Percentiles rank a stretch among this genome's conserved stretches.
phyloP scores from a whole-genome alignment of 53 echinoderm and acorn worm genomes.

The Apostichopus leukothele region DNA sequence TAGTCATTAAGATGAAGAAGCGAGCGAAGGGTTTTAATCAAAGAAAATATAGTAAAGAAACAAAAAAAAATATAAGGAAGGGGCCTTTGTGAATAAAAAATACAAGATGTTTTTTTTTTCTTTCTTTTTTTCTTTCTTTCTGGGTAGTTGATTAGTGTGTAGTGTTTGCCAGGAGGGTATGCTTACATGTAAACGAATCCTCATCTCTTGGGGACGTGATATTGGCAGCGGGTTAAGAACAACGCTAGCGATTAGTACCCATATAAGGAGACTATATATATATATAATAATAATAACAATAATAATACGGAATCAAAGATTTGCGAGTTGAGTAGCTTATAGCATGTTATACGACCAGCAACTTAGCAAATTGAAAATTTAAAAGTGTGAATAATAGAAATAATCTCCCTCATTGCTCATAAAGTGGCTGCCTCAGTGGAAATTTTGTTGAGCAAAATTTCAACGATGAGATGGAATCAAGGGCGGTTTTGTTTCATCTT shows the following conservation, averaged over 20 bases:
- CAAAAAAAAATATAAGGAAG: slow-evolving; percentile 8
- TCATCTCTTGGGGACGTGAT: slow-evolving; percentile 15
- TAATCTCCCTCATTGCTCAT: neutral
- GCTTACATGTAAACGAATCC: slow-evolving; percentile 30
- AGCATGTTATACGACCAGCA: neutral
- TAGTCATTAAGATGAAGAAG: slow-evolving; percentile 47
- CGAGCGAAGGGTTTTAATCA: slow-evolving; percentile 47
- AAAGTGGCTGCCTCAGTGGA: neutral
- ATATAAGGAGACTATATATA: neutral
- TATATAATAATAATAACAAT: neutral
- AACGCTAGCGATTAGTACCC: slow-evolving; percentile 32
- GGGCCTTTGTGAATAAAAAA: slow-evolving; percentile 29
- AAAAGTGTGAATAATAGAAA: slow-evolving; percentile 5
- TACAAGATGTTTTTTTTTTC: neutral
- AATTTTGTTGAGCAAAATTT: neutral
- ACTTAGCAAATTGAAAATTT: slow-evolving; percentile 23
- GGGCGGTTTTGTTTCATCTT: neutral
- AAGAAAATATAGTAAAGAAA: slow-evolving; percentile 28
- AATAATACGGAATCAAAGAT: slow-evolving; percentile 6
- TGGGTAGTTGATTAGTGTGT: slow-evolving; percentile 36
- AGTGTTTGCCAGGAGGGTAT: slow-evolving; percentile 42
- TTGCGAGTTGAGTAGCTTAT: slow-evolving; percentile 49
- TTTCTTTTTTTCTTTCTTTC: too few species aligned
- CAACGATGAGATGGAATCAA: neutral
- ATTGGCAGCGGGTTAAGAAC: slow-evolving; percentile 38